Evolutionary conservation across 2,113 vertebrate genomes (phyloP), one percentile per base, ranked within the genome.

Genomic region (Mustela lutreola): DNA sequence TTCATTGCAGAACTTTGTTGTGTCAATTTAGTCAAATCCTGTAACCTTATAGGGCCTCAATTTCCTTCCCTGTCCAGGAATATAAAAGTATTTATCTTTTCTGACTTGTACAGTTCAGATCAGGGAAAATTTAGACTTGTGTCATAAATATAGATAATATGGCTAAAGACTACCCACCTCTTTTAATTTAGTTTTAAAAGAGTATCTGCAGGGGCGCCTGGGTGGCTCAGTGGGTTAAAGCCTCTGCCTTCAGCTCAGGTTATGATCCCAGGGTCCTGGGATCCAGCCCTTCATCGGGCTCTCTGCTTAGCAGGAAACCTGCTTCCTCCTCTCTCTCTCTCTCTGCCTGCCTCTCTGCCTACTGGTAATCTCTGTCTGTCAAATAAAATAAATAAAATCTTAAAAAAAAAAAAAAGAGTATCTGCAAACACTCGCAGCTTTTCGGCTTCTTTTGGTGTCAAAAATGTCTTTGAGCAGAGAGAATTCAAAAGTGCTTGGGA

Each of bases 101-200:
- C 39, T 85, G 42, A 92, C 31, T 53, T 81, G 10, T 62, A 56
- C 1, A 48, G 53, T 21, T 89, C 89, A 83, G 80, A 31, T 42
- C 6, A 71, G n/a, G 89, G 65, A 71, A 94, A 56, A 89, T 81
- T 95, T 63, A 78, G 81, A 76, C 60, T 65, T 83, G 60, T 89
- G 70, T 8, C 65, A 16, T 82, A 42, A 53, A 78, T 73, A 4
- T 58, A 58, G 36, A 50, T 58, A 45, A 75, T n/a, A 48, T 91
- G 95, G 11, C 21, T 89, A 48, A 81, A 89, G 28, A 21, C 39
- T 15, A 15, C 31, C n/a, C 11, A 28, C 12, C 16, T 76, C 19
- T 93, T 89, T 81, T 80, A 48, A 50, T 78, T 42, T 67, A 60
- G 7, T n/a, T 39, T 81, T 88, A 28, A 62, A 83, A 96, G 67